A percentile compares a stretch with the other conserved stretches of the same genome.
phyloP scores from a whole-genome alignment of 2,797 vertebrate genomes.

The Hylomyscus alleni region DNA sequence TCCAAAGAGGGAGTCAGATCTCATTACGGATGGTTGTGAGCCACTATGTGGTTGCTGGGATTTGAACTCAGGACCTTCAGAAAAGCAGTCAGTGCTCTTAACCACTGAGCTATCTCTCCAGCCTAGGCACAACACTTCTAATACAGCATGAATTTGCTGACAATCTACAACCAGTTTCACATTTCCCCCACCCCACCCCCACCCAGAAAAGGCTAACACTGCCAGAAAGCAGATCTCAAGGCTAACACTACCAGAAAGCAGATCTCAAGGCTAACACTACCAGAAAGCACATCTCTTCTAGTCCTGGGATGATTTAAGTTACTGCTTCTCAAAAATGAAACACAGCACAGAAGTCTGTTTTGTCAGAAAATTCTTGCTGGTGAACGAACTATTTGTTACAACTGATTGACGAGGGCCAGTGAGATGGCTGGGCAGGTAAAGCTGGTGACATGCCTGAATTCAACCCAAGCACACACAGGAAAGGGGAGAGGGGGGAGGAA shows the following conservation, averaged over 20 bases:
- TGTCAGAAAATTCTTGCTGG: constrained; percentile 37
- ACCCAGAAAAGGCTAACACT: constrained; percentile 36
- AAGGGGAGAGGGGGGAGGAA: too few species aligned
- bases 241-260: constrained; percentile 56
- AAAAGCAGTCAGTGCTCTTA: too few species aligned
- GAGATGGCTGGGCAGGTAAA: neutral
- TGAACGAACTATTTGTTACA: neutral
- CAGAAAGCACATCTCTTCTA: constrained; percentile 46
- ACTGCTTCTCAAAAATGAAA: neutral
- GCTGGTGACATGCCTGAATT: neutral
- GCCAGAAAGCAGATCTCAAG: constrained; percentile 48
- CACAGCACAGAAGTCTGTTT: constrained; percentile 13
- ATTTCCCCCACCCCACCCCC: neutral
- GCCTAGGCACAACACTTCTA: constrained; percentile 51
- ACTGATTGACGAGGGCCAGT: neutral
- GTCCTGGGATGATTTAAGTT: neutral
- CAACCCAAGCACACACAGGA: neutral
- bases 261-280: constrained; percentile 37
- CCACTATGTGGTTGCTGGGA: too few species aligned
- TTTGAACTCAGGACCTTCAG: too few species aligned
- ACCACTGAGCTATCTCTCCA: too few species aligned
- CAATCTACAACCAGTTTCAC: constrained; percentile 58
- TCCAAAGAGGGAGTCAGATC: too few species aligned
- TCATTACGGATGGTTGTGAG: too few species aligned
- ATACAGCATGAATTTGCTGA: constrained; percentile 49